Conservation (phyloP, 1,140 invertebrate genomes). For the Parapsyche elsis region DNA sequence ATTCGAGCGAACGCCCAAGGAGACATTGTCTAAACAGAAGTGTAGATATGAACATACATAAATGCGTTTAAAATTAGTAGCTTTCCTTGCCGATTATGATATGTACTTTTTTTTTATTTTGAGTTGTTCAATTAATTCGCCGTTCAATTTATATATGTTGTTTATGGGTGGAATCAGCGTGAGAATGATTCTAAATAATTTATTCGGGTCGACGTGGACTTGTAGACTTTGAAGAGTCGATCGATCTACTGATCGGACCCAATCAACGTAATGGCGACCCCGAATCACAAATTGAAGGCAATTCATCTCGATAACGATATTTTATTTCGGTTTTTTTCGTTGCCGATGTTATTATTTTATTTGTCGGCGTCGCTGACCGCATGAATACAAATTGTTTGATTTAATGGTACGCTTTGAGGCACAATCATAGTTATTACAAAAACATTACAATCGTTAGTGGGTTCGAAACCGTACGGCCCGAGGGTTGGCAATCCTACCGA, state of each 20-base stretch:
- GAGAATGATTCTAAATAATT: neutral
- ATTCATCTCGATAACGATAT: slow-evolving; percentile 55
- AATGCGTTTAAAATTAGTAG: too few relatives aligned
- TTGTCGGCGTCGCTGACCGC: slow-evolving; percentile 24
- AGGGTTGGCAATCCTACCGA: slow-evolving; percentile 50
- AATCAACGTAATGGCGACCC: slow-evolving; percentile 54
- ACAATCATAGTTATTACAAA: slow-evolving; percentile 57
- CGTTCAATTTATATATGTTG: too few relatives aligned
- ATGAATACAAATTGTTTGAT: slow-evolving; percentile 55
- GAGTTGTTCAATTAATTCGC: too few relatives aligned
- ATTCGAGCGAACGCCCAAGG: neutral
- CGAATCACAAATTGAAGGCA: slow-evolving; percentile 52
- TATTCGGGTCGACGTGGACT: neutral
- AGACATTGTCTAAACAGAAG: too few relatives aligned
- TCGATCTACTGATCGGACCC: neutral
- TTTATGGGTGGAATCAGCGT: too few relatives aligned
- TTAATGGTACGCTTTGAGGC: slow-evolving; percentile 56
- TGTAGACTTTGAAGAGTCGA: neutral
- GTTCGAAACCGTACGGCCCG: slow-evolving; percentile 36
- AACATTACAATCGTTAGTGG: slow-evolving; percentile 56
- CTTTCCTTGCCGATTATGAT: too few relatives aligned
- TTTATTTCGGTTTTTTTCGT: neutral
- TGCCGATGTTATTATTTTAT: neutral
- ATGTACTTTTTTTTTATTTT: too few relatives aligned
- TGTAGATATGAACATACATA: too few relatives aligned